phyloP scores from a whole-genome alignment of 2,888 invertebrate genomes.

The Atethmia centrago region DNA sequence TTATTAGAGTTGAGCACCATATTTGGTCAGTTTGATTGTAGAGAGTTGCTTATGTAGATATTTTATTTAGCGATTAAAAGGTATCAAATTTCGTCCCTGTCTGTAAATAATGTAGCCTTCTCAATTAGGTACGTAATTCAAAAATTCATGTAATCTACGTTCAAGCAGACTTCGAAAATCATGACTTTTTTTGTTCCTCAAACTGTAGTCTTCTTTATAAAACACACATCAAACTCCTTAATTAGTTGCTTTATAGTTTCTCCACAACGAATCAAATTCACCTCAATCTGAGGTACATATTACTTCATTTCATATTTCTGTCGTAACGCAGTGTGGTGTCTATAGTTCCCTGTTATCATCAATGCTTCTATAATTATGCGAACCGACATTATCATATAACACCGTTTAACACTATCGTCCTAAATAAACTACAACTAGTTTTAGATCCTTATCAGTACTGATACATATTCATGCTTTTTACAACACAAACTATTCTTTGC shows the following conservation, averaged over 20 bases:
- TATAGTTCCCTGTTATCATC: constrained; percentile 6
- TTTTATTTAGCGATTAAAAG: neutral
- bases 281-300: too few relatives aligned
- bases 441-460: constrained; percentile 27
- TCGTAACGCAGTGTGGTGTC: neutral
- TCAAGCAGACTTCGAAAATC: neutral
- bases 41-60: neutral
- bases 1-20: neutral
- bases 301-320: neutral
- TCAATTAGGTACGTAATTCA: neutral
- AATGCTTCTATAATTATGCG: constrained; percentile 39
- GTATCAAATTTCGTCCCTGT: neutral
- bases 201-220: neutral
- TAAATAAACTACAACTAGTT: constrained; percentile 23
- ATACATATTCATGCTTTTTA: constrained; percentile 47
- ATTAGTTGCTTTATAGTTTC: too few relatives aligned
- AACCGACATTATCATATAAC: constrained; percentile 23
- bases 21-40: neutral
- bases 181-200: neutral
- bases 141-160: neutral
- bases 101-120: neutral
- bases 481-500: constrained; percentile 12
- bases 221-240: neutral
- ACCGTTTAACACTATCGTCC: constrained; percentile 46
- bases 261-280: neutral